Conservation (phyloP, 2,888 invertebrate species). For the Macrophya annulata region DNA sequence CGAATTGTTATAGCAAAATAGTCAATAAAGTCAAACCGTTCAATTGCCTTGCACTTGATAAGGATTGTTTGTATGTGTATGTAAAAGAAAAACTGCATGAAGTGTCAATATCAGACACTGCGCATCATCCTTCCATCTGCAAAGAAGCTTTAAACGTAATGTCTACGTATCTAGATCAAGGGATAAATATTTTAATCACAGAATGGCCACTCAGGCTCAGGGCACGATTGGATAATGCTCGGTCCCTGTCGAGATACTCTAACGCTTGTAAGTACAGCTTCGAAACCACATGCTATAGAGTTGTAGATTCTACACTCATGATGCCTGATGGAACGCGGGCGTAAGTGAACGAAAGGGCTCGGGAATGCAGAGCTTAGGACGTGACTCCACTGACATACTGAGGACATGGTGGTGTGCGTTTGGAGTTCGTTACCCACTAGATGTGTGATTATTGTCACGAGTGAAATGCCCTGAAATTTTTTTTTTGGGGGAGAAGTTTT, state of each 20-base stretch:
- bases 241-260: conserved; percentile 12
- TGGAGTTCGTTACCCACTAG: not conserved
- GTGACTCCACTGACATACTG: conserved; percentile 50
- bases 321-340: conserved; percentile 71
- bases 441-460: not conserved
- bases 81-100: not conserved
- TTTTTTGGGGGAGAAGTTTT: not conserved
- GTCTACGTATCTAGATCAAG: not conserved
- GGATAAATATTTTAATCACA: not conserved
- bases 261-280: conserved; percentile 45
- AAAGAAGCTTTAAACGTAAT: not conserved
- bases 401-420: conserved; percentile 1
- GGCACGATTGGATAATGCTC: not conserved
- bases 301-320: conserved; percentile 47
- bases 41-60: not conserved
- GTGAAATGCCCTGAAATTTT: not conserved
- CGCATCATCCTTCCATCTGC: not conserved
- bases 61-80: not conserved
- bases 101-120: not conserved
- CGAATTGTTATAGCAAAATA: not conserved
- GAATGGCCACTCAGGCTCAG: not conserved
- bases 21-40: not conserved
- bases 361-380: conserved; percentile 49
- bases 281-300: conserved; percentile 48
- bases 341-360: conserved; percentile 67